Evolutionary conservation across 2,888 invertebrate species (phyloP).

Genomic region (Pristionchus fissidentatus): DNA sequence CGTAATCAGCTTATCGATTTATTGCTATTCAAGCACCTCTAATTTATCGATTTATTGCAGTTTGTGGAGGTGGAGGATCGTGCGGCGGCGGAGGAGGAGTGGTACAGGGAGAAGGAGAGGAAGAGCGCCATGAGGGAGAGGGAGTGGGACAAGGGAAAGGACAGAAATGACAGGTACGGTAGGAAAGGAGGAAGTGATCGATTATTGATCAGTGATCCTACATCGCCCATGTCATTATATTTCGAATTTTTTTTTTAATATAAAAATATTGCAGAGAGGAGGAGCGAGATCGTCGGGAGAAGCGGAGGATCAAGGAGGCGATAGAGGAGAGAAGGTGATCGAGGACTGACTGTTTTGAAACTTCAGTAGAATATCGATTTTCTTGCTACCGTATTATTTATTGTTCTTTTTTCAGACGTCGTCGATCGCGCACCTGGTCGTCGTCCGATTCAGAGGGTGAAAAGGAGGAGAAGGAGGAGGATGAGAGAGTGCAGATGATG

Average conservation of each 20-base stretch:
- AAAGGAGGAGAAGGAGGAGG: conserved; percentile 50
- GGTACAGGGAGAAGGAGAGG: conserved; percentile 20
- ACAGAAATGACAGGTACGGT: background rate
- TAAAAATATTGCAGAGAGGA: conserved; percentile 32
- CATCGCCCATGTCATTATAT: too few relatives aligned
- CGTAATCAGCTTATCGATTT: too few relatives aligned
- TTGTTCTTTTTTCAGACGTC: background rate
- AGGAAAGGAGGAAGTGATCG: background rate
- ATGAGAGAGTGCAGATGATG: conserved; percentile 59
- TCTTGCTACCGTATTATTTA: background rate
- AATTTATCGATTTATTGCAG: background rate
- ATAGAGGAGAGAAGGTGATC: conserved; percentile 36
- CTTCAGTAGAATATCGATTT: background rate
- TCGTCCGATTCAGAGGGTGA: conserved; percentile 32
- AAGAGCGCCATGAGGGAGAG: conserved; percentile 21
- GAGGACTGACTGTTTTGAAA: background rate
- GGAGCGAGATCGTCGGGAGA: conserved; percentile 50
- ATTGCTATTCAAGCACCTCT: too few relatives aligned
- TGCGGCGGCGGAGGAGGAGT: background rate
- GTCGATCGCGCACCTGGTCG: conserved; percentile 31
- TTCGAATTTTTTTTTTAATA: background rate
- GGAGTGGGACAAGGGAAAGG: conserved; percentile 12
- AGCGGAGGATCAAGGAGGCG: conserved; percentile 45
- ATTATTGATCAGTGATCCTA: too few relatives aligned
- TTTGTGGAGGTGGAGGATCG: conserved; percentile 35